Percentiles rank a stretch among this genome's conserved stretches.
phyloP scores from a whole-genome alignment of 2,113 vertebrate genomes.

The Puntigrus tetrazona region DNA sequence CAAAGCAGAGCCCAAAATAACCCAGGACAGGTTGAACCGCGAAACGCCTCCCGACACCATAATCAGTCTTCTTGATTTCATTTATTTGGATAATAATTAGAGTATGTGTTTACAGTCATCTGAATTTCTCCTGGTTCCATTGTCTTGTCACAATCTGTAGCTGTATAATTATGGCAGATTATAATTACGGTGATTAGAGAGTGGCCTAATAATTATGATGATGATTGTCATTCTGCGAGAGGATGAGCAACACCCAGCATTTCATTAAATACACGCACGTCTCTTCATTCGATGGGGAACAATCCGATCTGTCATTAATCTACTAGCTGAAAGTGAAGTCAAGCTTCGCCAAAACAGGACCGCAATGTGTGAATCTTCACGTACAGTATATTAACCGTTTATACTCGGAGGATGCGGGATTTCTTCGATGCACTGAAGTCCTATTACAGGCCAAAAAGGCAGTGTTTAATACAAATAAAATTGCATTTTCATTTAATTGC shows the following conservation, averaged over 20 bases:
- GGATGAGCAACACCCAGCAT: slow-evolving; percentile 8
- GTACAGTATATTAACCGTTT: not conserved
- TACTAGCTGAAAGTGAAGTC: not conserved
- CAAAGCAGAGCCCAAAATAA: slow-evolving; percentile 42
- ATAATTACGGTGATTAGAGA: slow-evolving; percentile 35
- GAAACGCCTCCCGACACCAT: slow-evolving; percentile 26
- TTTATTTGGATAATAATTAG: slow-evolving; percentile 24
- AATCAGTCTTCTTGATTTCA: slow-evolving; percentile 9
- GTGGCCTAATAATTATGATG: slow-evolving; percentile 27
- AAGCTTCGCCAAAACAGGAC: not conserved
- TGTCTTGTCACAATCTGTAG: slow-evolving; percentile 17
- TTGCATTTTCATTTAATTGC: not conserved
- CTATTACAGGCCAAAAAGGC: not conserved
- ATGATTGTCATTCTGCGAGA: slow-evolving; percentile 20
- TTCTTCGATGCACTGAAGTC: not conserved
- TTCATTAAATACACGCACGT: not conserved
- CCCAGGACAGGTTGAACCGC: not conserved
- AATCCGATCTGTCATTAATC: slow-evolving; percentile 19
- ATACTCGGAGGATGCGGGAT: too few relatives aligned
- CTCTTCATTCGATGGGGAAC: not conserved
- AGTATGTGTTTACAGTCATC: slow-evolving; percentile 1
- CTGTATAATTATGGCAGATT: slow-evolving; percentile 20
- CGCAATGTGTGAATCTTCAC: not conserved
- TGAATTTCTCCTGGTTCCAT: slow-evolving; percentile 15
- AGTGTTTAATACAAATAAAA: not conserved